phyloP scores from a whole-genome alignment of 1,140 invertebrate species.

The Drosophila auraria region DNA sequence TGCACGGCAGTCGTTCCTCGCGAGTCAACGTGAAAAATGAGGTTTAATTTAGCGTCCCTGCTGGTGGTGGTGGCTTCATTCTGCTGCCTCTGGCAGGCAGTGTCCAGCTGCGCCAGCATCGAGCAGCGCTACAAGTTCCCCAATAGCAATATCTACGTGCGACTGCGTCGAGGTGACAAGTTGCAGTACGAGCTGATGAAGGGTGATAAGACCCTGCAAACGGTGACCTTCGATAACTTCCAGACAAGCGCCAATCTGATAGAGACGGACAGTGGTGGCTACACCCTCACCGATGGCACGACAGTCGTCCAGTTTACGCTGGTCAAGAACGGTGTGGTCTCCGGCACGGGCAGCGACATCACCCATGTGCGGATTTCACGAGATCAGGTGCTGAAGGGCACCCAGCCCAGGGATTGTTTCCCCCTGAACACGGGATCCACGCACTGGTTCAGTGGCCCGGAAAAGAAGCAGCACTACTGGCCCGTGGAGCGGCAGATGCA shows the following conservation, averaged over 20 bases:
- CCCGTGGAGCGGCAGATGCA: slow-evolving; percentile 88
- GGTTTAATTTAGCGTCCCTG: slow-evolving; percentile 8
- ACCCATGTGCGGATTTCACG: slow-evolving; percentile 73
- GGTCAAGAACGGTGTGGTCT: slow-evolving; percentile 40
- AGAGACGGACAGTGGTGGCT: slow-evolving; percentile 46
- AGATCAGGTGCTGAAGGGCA: slow-evolving; percentile 54
- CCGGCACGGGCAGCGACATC: slow-evolving; percentile 40
- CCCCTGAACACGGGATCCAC: slow-evolving; percentile 40
- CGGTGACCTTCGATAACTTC: slow-evolving; percentile 75
- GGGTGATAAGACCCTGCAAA: slow-evolving; percentile 63
- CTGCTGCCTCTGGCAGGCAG: slow-evolving; percentile 36
- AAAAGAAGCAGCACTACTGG: slow-evolving; percentile 88
- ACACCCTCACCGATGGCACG: slow-evolving; percentile 55
- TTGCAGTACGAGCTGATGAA: slow-evolving; percentile 76
- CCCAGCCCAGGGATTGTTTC: slow-evolving; percentile 74
- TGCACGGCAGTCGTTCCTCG: slow-evolving; percentile 10
- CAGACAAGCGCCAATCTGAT: slow-evolving; percentile 56
- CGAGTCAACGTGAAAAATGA: slow-evolving; percentile 36
- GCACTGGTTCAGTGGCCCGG: slow-evolving; percentile 88
- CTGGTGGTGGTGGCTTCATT: slow-evolving; percentile 25
- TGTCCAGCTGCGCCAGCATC: slow-evolving; percentile 44
- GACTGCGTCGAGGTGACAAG: slow-evolving; percentile 59
- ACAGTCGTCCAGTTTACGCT: slow-evolving; percentile 64
- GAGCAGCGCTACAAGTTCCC: slow-evolving; percentile 73
- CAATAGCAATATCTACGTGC: slow-evolving; percentile 74